Conservation (phyloP, 2,797 vertebrate genomes). For the Pipistrellus pipistrellus region DNA sequence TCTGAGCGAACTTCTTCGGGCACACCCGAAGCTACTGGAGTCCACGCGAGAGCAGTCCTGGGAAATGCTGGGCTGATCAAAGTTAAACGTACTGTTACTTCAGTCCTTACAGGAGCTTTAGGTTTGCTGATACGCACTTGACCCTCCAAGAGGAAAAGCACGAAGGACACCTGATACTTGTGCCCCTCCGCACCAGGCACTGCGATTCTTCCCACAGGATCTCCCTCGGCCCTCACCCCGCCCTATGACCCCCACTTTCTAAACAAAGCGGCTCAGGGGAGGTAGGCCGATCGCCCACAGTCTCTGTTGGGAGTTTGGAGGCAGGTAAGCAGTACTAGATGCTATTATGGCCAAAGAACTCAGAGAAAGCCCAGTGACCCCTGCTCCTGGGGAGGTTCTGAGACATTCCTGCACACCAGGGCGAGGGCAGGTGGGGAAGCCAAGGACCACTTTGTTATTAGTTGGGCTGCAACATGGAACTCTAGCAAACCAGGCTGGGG, state of each 20-base stretch:
- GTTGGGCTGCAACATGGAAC: neutral
- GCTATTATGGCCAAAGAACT: neutral
- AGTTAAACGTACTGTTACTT: neutral
- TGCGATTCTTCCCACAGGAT: neutral
- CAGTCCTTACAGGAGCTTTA: neutral
- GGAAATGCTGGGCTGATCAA: neutral
- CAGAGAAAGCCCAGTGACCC: neutral
- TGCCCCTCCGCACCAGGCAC: neutral
- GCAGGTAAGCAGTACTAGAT: neutral
- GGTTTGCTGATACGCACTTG: neutral
- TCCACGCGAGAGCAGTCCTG: neutral
- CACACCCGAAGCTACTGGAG: neutral
- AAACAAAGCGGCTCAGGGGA: neutral
- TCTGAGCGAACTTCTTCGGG: neutral
- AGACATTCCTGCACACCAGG: neutral
- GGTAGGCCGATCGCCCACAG: neutral
- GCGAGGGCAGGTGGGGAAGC: neutral
- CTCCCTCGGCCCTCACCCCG: neutral
- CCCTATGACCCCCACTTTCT: neutral
- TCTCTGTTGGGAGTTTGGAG: neutral
- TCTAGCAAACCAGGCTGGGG: neutral
- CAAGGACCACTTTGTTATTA: neutral
- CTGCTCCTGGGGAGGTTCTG: neutral
- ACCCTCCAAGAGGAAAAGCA: neutral
- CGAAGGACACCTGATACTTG: accelerated